Evolutionary conservation across 2,888 invertebrate genomes (phyloP).

Genomic region (Macrosiphum euphorbiae): DNA sequence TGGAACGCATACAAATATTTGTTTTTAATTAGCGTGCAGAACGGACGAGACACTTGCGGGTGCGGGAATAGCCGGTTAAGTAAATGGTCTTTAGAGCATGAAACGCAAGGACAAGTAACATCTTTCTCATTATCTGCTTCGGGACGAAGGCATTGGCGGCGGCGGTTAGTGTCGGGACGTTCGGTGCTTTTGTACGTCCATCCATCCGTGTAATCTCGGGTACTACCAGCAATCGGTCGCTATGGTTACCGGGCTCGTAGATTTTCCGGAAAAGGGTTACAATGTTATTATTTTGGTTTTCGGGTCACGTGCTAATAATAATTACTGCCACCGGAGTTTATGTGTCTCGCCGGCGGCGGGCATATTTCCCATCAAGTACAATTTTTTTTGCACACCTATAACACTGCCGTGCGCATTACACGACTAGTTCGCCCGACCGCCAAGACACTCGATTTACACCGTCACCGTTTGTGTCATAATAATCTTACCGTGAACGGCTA

Average conservation of each 20-base stretch:
- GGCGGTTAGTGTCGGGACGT: constrained; percentile 22
- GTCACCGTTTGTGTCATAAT: background rate
- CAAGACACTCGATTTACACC: background rate
- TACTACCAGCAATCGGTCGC: constrained; percentile 45
- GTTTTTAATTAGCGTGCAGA: constrained; percentile 1
- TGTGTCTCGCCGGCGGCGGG: background rate
- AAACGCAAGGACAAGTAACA: background rate
- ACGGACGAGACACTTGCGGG: background rate
- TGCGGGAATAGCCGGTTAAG: background rate
- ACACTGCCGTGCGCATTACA: background rate
- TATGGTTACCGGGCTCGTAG: constrained; percentile 16
- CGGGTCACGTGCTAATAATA: constrained; percentile 63
- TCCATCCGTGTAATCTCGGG: constrained; percentile 47
- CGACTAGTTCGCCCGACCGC: background rate
- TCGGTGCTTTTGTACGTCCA: constrained; percentile 48
- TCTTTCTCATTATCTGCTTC: constrained; percentile 39
- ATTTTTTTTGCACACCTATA: background rate
- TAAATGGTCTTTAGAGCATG: background rate
- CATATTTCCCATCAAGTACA: constrained; percentile 23
- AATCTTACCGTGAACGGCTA: constrained; percentile 78
- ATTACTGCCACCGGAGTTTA: constrained; percentile 42
- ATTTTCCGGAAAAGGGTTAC: constrained; percentile 61
- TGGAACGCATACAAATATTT: constrained; percentile 69
- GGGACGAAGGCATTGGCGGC: background rate
- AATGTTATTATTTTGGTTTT: constrained; percentile 59